Conservation (phyloP, 2,888 invertebrate species). For the Melinopterus prodromus region DNA sequence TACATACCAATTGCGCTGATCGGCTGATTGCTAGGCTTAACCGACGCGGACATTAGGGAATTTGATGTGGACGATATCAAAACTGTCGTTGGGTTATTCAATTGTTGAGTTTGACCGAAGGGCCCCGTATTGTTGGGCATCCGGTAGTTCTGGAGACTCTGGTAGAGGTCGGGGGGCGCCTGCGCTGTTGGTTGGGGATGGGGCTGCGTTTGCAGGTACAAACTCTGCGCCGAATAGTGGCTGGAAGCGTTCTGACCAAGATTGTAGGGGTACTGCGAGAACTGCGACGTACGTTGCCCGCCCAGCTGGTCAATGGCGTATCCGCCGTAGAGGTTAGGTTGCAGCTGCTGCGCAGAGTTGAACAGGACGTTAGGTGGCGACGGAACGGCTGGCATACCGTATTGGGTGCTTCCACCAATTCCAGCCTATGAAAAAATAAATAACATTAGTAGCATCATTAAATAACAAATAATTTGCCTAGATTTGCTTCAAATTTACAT, state of each 20-base stretch:
- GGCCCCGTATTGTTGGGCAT: slow-evolving; percentile 65
- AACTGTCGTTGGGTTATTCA: slow-evolving; percentile 87
- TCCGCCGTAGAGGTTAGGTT: slow-evolving; percentile 81
- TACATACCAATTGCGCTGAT: slow-evolving; percentile 81
- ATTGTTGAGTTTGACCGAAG: slow-evolving; percentile 82
- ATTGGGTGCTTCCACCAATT: slow-evolving; percentile 66
- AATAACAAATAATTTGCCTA: slow-evolving; percentile 29
- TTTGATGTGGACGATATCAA: slow-evolving; percentile 89
- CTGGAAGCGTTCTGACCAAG: slow-evolving; percentile 68
- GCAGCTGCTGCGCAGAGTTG: slow-evolving; percentile 79
- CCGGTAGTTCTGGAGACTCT: slow-evolving; percentile 59
- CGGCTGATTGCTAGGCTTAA: slow-evolving; percentile 80
- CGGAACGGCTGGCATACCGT: slow-evolving; percentile 85
- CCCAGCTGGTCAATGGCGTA: slow-evolving; percentile 74
- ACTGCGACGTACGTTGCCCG: slow-evolving; percentile 80
- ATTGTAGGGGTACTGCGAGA: slow-evolving; percentile 73
- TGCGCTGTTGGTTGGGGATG: slow-evolving; percentile 67
- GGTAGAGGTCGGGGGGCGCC: slow-evolving; percentile 76
- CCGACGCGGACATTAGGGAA: slow-evolving; percentile 87
- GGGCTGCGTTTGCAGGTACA: slow-evolving; percentile 66
- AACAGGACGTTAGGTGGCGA: slow-evolving; percentile 85
- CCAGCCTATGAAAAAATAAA: slow-evolving; percentile 52
- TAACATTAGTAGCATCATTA: no score
- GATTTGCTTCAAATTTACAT: slow-evolving; percentile 16
- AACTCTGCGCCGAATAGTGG: slow-evolving; percentile 76